phyloP scores from a whole-genome alignment of 1,140 invertebrate species.

The Lasioglossum baleicum region DNA sequence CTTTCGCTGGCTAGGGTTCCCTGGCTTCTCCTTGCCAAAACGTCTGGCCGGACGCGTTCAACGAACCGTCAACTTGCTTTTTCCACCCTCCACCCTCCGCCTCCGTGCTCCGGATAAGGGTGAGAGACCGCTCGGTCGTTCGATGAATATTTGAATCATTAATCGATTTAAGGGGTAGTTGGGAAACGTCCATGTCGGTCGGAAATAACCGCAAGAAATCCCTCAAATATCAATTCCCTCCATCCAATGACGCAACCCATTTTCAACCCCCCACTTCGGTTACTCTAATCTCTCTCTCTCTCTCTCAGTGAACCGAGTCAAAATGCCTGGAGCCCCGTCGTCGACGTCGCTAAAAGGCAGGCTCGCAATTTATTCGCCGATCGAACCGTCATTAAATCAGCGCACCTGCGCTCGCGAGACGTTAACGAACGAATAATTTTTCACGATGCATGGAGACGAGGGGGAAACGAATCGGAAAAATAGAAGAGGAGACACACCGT shows the following conservation, averaged over 20 bases:
- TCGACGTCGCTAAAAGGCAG: neutral
- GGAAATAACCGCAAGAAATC: neutral
- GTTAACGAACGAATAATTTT: conserved; percentile 25
- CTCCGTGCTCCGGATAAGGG: neutral
- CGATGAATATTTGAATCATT: neutral
- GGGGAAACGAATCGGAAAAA: conserved; percentile 1
- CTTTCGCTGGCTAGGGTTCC: conserved; percentile 1
- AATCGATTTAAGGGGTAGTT: neutral
- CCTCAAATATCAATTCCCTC: conserved; percentile 1
- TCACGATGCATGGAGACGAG: conserved; percentile 6
- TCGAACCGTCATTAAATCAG: conserved; percentile 20
- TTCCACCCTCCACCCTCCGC: neutral
- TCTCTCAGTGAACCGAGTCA: too few relatives aligned
- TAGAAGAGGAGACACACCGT: neutral
- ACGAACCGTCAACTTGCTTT: conserved; percentile 20
- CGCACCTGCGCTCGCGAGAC: conserved; percentile 13
- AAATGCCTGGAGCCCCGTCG: neutral
- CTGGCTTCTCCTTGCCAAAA: conserved; percentile 53
- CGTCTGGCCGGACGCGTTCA: conserved; percentile 23
- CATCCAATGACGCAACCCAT: too few relatives aligned
- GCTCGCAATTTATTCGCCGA: conserved; percentile 11
- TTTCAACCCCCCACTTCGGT: too few relatives aligned
- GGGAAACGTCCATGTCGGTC: neutral
- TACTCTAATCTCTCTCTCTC: neutral
- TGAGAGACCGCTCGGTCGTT: neutral